These are phyloP conservation scores for Cyprinodon diabolis DNA, from an alignment of 2,797 vertebrate genomes.

Conservation along the genomic window DNA sequence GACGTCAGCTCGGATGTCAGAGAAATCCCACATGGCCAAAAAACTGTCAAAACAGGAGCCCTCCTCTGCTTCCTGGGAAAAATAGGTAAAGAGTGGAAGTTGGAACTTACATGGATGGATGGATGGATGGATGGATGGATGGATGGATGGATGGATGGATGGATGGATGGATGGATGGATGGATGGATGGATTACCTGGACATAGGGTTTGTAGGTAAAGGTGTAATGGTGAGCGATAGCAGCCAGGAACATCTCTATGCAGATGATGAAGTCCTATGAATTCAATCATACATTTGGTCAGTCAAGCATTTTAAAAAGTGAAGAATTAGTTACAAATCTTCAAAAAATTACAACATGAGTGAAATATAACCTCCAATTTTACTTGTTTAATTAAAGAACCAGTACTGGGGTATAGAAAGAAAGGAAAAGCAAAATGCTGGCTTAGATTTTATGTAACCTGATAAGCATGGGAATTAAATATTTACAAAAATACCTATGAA, in stretches of 20 bases:
- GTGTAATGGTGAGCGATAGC: conserved; percentile 95
- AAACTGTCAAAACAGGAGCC: conserved; percentile 91
- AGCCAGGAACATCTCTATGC: conserved; percentile 96
- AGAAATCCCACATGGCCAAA: conserved; percentile 92
- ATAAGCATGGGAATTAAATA: background rate
- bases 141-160: background rate
- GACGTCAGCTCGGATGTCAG: conserved; percentile 89
- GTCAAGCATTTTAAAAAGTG: background rate
- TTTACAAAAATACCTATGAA: background rate
- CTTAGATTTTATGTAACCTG: background rate
- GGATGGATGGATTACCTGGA: conserved; percentile 74
- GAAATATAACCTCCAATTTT: background rate
- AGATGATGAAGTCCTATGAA: conserved; percentile 93
- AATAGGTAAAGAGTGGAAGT: conserved; percentile 4
- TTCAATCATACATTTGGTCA: background rate
- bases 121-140: too few relatives aligned
- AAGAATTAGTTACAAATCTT: background rate
- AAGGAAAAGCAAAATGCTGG: too few relatives aligned
- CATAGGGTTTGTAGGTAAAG: conserved; percentile 95
- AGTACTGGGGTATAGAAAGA: too few relatives aligned
- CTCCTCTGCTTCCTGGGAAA: conserved; percentile 86
- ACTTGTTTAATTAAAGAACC: background rate
- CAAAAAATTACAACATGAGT: background rate
- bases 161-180: rapidly evolving
- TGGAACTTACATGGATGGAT: background rate